Conservation (phyloP, 2,888 invertebrate species). For the Pharmacophagus antenor region DNA sequence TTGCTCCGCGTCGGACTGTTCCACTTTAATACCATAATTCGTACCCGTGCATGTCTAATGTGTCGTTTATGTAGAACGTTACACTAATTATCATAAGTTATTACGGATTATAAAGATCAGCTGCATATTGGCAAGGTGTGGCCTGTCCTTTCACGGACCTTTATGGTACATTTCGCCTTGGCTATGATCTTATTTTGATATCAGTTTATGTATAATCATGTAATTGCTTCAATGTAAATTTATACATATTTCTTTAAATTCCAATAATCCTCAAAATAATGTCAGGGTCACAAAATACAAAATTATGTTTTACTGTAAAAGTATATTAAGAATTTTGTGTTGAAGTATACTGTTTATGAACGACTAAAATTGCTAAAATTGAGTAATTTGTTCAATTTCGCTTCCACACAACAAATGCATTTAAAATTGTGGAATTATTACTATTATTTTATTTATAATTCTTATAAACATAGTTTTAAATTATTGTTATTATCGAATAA, state of each 20-base stretch:
- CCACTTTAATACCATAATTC: constrained; percentile 25
- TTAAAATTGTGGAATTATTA: too few relatives aligned
- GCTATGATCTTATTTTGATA: constrained; percentile 6
- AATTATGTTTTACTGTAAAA: background rate
- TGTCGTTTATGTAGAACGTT: constrained; percentile 22
- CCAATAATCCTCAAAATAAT: background rate
- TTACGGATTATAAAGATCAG: constrained; percentile 18
- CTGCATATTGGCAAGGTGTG: constrained; percentile 15
- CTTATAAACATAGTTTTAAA: too few relatives aligned
- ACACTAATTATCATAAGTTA: constrained; percentile 27
- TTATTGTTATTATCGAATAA: too few relatives aligned
- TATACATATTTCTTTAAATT: background rate
- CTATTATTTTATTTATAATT: too few relatives aligned
- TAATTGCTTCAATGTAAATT: background rate
- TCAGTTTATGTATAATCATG: constrained; percentile 2
- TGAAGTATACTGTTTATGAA: background rate
- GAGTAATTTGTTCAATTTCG: too few relatives aligned
- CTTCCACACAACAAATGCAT: too few relatives aligned
- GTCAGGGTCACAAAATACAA: background rate
- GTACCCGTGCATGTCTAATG: constrained; percentile 20
- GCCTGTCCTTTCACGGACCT: constrained; percentile 9
- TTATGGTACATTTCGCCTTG: constrained; percentile 11
- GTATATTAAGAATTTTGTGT: background rate
- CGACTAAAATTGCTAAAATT: background rate
- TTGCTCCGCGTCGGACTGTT: constrained; percentile 1